Percentiles rank a stretch among this genome's conserved stretches.
phyloP scores from a whole-genome alignment of 53 echinoderm and acorn worm genomes.

The Zoroaster sp. region DNA sequence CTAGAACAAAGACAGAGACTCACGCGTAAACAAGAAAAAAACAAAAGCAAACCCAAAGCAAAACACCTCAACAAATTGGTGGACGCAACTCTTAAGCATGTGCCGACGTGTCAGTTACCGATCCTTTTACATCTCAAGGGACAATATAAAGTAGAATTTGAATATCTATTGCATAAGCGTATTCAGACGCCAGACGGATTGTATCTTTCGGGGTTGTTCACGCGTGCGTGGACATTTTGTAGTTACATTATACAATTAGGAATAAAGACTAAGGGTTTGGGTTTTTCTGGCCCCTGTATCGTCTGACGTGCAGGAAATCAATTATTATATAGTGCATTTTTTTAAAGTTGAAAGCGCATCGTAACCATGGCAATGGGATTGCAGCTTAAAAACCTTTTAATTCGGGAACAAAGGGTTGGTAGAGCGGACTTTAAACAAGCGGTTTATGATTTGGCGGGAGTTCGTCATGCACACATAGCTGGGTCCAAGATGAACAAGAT shows the following conservation, averaged over 20 bases:
- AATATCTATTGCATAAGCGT: neutral
- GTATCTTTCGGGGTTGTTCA: neutral
- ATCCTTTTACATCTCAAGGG: neutral
- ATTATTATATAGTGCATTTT: neutral
- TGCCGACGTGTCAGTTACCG: neutral
- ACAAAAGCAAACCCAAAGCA: neutral
- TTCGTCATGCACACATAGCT: too few relatives aligned
- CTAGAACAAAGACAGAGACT: too few relatives aligned
- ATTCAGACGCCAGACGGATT: neutral
- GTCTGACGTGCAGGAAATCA: slow-evolving; percentile 5
- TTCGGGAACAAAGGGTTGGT: neutral
- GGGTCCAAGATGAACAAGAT: too few relatives aligned
- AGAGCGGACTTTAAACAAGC: too few relatives aligned
- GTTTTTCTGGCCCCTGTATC: neutral
- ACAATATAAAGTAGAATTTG: neutral
- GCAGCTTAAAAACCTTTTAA: neutral
- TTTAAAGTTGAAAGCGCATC: neutral
- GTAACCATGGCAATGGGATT: neutral
- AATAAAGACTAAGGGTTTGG: neutral
- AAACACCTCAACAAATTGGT: neutral
- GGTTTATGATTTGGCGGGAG: too few relatives aligned
- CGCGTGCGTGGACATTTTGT: slow-evolving; percentile 2
- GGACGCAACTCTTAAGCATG: neutral
- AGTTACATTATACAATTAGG: neutral
- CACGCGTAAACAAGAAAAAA: too few relatives aligned